Conservation (phyloP, 2,113 vertebrate species). For the Calonectris borealis region DNA sequence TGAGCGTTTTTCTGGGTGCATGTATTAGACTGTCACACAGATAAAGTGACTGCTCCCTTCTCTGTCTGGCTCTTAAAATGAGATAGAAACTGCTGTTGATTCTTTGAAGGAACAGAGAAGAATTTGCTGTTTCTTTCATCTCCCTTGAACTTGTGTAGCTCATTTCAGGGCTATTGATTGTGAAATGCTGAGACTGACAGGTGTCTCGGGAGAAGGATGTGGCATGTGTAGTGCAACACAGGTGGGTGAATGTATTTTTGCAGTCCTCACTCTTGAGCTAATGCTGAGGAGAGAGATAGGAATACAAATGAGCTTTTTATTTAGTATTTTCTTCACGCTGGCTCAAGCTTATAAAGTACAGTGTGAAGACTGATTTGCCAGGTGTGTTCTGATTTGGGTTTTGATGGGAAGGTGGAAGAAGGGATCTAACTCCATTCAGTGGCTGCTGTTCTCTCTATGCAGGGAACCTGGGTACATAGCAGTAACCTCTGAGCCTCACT, state of each 20-base stretch:
- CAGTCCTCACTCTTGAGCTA: not conserved
- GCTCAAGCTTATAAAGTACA: not conserved
- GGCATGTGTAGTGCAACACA: not conserved
- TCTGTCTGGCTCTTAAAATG: not conserved
- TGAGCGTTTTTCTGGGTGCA: not conserved
- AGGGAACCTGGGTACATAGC: not conserved
- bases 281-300: not conserved
- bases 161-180: not conserved
- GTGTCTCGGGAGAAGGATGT: not conserved
- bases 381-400: not conserved
- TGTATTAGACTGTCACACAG: not conserved
- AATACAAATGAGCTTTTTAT: not conserved
- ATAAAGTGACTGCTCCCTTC: not conserved
- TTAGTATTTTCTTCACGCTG: not conserved
- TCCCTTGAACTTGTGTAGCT: not conserved
- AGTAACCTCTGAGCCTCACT: not conserved
- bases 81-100: not conserved
- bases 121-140: not conserved
- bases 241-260: not conserved
- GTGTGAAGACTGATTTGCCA: not conserved
- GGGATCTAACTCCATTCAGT: accelerated
- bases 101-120: not conserved
- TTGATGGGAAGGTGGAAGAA: not conserved
- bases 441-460: not conserved
- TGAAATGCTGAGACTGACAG: not conserved